A percentile compares a stretch with the other conserved stretches of the same genome.
These are phyloP conservation scores for Scolopax bukidnonensis DNA, from an alignment of 2,797 vertebrate genomes.

Conservation along the genomic window DNA sequence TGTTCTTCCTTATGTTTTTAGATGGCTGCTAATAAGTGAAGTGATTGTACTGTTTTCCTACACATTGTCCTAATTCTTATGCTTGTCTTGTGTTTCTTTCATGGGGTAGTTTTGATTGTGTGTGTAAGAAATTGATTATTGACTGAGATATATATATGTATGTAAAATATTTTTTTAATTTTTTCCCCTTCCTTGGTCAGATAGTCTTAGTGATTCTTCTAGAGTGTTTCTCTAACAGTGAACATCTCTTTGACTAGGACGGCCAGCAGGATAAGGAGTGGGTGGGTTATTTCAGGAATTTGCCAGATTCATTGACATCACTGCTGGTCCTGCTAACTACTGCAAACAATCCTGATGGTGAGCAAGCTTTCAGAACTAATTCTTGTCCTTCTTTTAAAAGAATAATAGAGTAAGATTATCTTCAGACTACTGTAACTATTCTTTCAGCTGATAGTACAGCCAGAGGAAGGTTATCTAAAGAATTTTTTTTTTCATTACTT, in stretches of 20 bases:
- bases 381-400: neutral
- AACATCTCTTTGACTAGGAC: constrained; percentile 74
- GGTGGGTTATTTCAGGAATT: constrained; percentile 85
- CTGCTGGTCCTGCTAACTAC: constrained; percentile 94
- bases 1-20: neutral
- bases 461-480: neutral
- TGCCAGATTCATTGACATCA: constrained; percentile 86
- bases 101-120: accelerated
- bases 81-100: neutral
- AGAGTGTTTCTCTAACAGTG: neutral
- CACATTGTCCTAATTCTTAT: neutral
- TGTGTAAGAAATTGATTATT: neutral
- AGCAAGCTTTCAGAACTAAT: neutral
- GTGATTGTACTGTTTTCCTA: neutral
- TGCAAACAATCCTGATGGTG: constrained; percentile 96
- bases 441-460: neutral
- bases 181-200: neutral
- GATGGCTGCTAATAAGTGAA: neutral
- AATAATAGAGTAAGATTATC: neutral
- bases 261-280: constrained; percentile 85
- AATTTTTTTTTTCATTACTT: neutral
- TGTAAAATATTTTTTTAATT: no score
- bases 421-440: neutral
- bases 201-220: neutral
- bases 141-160: neutral